Base-by-base conservation (phyloP, 2,113 vertebrate genomes). In the Cinclus mexicanus region DNA sequence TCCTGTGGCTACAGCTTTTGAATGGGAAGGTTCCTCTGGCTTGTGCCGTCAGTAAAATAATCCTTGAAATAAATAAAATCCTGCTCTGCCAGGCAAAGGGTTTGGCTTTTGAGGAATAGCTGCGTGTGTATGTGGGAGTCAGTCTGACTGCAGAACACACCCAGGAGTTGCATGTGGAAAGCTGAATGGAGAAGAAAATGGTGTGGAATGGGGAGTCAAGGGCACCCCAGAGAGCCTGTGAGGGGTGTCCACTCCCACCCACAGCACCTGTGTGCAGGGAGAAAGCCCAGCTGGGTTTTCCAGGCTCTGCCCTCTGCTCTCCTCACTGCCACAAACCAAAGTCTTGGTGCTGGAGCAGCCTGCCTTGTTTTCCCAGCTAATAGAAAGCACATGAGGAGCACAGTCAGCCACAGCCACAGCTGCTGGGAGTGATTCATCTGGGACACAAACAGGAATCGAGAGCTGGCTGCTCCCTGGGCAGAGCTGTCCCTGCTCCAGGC, bases 341-440 rank as follows among this genome's bases (percentile, higher is more conserved):
- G 61, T 65, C 72, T 65, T 11, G 2, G 2, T 21, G 55, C 89
- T 82, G 91, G 57, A 90, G 83, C 81, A 76, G 91, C 93, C 74
- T 89, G 61, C 25, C 87, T 80, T 94, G 91, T 85, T 96, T 93
- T 87, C 74, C 83, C 75, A 72, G 93, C 82, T 96, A 96, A 96
- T 90, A 28, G 90, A 80, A 96, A 97, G 90, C 96, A 95, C 87
- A 90, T 95, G 96, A 93, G 90, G 61, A 91, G 94, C 81, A 12
- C 4, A 25, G 84, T 77, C 52, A 79, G 89, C 59, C 94, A 31
- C 0, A 1, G 92, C 1, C 67, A 83, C 95, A 95, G 95, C 94
- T 96, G 94, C 21, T 93, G 61, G 82, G 93, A 90, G n/a, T 85
- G 95, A 95, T 93, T 95, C 92, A 83, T 79, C 15, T 39, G 93